Base-by-base conservation (phyloP, 2,888 invertebrate species). In the Yponomeuta evonymella region DNA sequence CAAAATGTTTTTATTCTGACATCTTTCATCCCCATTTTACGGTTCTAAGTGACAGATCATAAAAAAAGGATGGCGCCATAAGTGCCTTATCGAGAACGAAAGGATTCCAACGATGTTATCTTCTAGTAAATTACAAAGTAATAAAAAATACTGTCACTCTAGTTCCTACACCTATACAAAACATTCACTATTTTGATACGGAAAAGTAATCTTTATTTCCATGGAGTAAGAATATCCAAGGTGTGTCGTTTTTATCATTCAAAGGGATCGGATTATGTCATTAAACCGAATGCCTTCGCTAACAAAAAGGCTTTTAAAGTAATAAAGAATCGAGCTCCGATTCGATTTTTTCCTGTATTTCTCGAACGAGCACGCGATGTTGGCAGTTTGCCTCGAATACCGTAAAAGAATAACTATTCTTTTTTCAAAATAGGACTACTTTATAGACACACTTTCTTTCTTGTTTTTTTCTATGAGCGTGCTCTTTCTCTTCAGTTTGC, bases 251-350 rank as follows among this genome's bases (percentile, higher is more conserved):
- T 58, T 58, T 58, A 58, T 58, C 51, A 58, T 12, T 15, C 15
- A 58, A 51, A 51, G 71, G 73, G 71, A 74, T 74, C 72, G 75
- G 75, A 75, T 79, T 77, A 76, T 79, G 76, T 79, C 77, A 78
- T 74, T 33, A 65, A 58, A 65, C 65, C 43, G 48, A 67, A 67
- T 67, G 36, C 36, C 11, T 10, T 77, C 72, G 72, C 71, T 75
- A 77, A 82, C 81, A 79, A 80, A 82, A 79, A 82, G 79, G 78
- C 84, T 87, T 85, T 86, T 81, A 83, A 78, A 77, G 74, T 78
- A 79, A 81, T 82, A 80, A 83, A 77, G 76, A 70, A 73, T 70
- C 67, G 73, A 70, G 70, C 68, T 73, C 33, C 65, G 65, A 33
- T 65, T 29, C 30, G 29, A 29, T 67, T 67, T 48, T n/a, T 48